Conservation (phyloP, 1,140 invertebrate genomes). For the Diprion similis region DNA sequence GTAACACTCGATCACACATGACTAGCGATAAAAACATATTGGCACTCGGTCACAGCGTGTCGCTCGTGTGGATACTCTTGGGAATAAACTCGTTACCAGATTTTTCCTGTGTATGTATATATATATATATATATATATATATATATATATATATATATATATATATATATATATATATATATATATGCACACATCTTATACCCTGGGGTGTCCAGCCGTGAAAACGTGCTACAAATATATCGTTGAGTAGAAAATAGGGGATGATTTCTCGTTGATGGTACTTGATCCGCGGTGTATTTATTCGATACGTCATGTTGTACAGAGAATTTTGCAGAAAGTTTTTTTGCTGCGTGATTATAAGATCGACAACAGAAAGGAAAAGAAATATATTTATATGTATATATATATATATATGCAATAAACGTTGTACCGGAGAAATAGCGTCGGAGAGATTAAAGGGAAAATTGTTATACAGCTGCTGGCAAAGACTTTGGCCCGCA, state of each 20-base stretch:
- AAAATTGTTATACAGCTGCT: background rate
- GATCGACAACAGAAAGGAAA: background rate
- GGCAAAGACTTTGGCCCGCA: background rate
- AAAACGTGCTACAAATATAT: constrained; percentile 5
- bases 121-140: too few relatives aligned
- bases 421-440: background rate
- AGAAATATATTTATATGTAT: too few relatives aligned
- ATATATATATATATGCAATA: too few relatives aligned
- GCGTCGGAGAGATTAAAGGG: background rate
- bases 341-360: background rate
- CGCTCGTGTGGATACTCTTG: background rate
- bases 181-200: too few relatives aligned
- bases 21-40: background rate
- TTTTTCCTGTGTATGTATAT: background rate
- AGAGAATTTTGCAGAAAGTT: background rate
- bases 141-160: too few relatives aligned
- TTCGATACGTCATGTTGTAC: too few relatives aligned
- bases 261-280: background rate
- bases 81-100: background rate
- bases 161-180: too few relatives aligned
- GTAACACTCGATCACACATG: background rate
- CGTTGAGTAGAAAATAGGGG: background rate
- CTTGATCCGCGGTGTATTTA: background rate
- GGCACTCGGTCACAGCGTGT: background rate
- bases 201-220: background rate